A percentile compares a stretch with the other conserved stretches of the same genome.
These are phyloP conservation scores for Martes flavigula DNA, from an alignment of 2,797 vertebrate species.

Conservation along the genomic window DNA sequence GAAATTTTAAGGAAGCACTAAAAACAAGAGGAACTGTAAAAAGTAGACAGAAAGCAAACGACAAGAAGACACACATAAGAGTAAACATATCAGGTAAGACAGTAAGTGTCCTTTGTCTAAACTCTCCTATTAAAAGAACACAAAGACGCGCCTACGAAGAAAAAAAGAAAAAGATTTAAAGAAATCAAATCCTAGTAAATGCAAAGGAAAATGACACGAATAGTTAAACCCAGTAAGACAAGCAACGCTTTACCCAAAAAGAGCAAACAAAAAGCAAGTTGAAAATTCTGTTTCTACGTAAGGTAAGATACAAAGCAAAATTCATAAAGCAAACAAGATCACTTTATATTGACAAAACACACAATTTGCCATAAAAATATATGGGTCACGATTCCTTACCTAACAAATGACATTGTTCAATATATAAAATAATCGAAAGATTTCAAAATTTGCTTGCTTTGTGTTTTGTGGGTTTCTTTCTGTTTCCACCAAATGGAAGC, in stretches of 20 bases:
- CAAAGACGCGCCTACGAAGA: neutral
- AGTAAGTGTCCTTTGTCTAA: neutral
- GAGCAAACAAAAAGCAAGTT: neutral
- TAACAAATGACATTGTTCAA: neutral
- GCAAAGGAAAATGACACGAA: neutral
- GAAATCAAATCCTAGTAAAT: neutral
- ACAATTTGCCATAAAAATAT: neutral
- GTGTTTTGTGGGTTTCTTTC: neutral
- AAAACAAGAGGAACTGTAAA: neutral
- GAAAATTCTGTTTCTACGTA: neutral
- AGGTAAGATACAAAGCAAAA: neutral
- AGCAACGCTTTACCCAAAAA: neutral
- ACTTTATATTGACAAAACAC: neutral
- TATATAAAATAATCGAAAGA: neutral
- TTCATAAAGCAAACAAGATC: neutral
- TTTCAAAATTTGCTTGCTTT: neutral
- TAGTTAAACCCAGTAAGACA: neutral
- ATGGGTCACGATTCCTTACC: neutral
- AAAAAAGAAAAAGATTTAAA: neutral
- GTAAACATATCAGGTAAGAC: neutral
- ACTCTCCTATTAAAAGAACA: neutral
- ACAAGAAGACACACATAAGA: neutral
- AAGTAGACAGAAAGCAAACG: neutral
- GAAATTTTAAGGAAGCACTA: neutral
- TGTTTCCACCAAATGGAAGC: neutral